Evolutionary conservation across 2,113 vertebrate genomes (phyloP), one percentile per base, ranked within the genome.

Genomic region (Marmota monax): DNA sequence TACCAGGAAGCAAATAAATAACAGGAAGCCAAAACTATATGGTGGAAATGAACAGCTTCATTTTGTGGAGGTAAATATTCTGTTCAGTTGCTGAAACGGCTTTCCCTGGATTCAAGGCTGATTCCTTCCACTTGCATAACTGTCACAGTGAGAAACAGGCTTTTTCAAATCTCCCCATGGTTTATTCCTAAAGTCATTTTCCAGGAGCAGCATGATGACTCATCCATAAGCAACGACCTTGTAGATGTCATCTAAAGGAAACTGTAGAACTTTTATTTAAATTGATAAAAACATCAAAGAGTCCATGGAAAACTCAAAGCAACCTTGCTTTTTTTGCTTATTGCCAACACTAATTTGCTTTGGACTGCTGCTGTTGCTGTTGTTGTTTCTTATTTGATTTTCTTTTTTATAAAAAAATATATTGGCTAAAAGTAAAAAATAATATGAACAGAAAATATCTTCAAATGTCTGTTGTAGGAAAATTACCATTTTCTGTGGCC

Each of bases 141-240:
- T 63, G 72, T 65, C 84, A 67, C 32, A 83, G 92, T 94, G 70
- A 96, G 13, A 96, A 23, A 84, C 79, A 84, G 73, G 78, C 39
- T 92, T 56, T 92, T 96, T 20, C 0, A 79, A 2, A 1, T 84
- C 29, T 88, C 63, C 13, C 9, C 3, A 72, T 89, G 73, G 93
- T 84, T 92, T 92, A 91, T 3, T 80, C 53, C 85, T 92, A 92
- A 94, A 95, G 79, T 56, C 84, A 93, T 94, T 94, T 97, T 95
- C 84, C 25, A 94, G 79, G 6, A 72, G 80, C 79, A 83, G 16
- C 18, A n/a, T 14, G n/a, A 82, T 96, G 88, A 96, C 25, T 93
- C 95, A 94, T 53, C 58, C 29, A n/a, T 82, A 34, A 42, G 11
- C 22, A 94, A 96, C 94, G 90, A 70, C 92, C 25, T 93, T 88